Evolutionary conservation across 2,888 invertebrate species (phyloP), one percentile per base, ranked within the genome.

Genomic region (Cerceris rybyensis): DNA sequence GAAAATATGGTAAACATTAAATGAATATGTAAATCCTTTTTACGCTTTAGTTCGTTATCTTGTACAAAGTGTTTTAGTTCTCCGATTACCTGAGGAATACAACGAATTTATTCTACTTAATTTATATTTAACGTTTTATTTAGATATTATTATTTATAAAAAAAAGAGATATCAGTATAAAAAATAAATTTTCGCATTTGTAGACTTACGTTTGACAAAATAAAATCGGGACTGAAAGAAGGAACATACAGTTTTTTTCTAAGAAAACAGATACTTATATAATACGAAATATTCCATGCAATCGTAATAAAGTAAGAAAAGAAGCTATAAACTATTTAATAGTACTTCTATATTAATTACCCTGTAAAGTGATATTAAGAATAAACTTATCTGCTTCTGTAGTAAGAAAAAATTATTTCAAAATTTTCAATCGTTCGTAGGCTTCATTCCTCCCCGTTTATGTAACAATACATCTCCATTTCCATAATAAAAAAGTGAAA

Each of bases 11-110:
- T 16, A 63, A 42, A 70, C 49, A 39, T 70, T 67, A 43, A 39
- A 59, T 60, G 41, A n/a, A 70, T 78, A 75, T 52, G 58, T 67
- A 57, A 39, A 66, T 63, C 70, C 70, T 54, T 42, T 28, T 50
- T 61, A 65, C 9, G 55, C 60, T 58, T 58, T 7, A 43, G 6
- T 59, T 17, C 49, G 1, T 59, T 16, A 16, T 42, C 16, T 16
- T 28, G 67, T 39, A 57, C 57, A 57, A 8, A 8, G 17, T 16
- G 42, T 57, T 54, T 13, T 39, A 63, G n/a, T 43, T 41, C 28
- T 28, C 28, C 28, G 28, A 2, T 28, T 28, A 28, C 28, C 28
- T 28, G 28, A 28, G 28, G 4, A 4, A 28, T 28, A 28, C 28
- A 28, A 28, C 28, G 28, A 28, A 28, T 28, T 28, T 28, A 28